Evolutionary conservation across 1,140 invertebrate genomes (phyloP).

Genomic region (Trachymyrmex cornetzi): DNA sequence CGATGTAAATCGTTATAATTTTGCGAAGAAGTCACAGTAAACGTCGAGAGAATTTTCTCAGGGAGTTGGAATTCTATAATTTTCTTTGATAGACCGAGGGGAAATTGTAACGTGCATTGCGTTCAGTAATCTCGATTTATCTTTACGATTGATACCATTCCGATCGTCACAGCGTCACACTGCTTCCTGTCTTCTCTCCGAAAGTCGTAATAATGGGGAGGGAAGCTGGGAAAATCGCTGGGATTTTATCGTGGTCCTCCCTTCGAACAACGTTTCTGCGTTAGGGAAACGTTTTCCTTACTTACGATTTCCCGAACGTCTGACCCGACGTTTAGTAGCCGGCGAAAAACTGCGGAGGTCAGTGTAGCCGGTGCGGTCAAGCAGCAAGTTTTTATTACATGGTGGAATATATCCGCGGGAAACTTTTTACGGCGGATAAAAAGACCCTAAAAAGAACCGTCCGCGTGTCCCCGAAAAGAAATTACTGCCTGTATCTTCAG

Average conservation of each 20-base stretch:
- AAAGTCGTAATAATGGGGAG: slow-evolving; percentile 39
- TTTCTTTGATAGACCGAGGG: neutral
- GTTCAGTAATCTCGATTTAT: slow-evolving; percentile 29
- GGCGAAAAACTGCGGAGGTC: slow-evolving; percentile 59
- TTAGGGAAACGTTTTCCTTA: slow-evolving; percentile 42
- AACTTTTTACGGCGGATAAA: slow-evolving; percentile 66
- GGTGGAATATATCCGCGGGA: slow-evolving; percentile 56
- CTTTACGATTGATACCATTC: slow-evolving; percentile 18
- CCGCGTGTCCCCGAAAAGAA: slow-evolving; percentile 36
- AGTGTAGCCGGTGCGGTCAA: slow-evolving; percentile 52
- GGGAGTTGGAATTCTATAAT: neutral
- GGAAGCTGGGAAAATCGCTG: neutral
- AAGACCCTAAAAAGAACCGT: slow-evolving; percentile 40
- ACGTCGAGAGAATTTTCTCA: neutral
- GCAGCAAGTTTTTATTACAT: slow-evolving; percentile 63
- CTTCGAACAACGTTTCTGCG: slow-evolving; percentile 38
- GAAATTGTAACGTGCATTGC: slow-evolving; percentile 18
- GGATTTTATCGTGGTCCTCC: neutral
- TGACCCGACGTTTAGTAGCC: slow-evolving; percentile 44
- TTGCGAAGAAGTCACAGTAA: neutral
- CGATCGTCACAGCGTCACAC: neutral
- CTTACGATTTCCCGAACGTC: slow-evolving; percentile 59
- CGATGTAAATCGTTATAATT: neutral
- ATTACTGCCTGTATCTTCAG: slow-evolving; percentile 38
- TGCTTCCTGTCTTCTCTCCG: neutral